Conservation (phyloP, 1,140 invertebrate genomes). For the Polyergus mexicanus region DNA sequence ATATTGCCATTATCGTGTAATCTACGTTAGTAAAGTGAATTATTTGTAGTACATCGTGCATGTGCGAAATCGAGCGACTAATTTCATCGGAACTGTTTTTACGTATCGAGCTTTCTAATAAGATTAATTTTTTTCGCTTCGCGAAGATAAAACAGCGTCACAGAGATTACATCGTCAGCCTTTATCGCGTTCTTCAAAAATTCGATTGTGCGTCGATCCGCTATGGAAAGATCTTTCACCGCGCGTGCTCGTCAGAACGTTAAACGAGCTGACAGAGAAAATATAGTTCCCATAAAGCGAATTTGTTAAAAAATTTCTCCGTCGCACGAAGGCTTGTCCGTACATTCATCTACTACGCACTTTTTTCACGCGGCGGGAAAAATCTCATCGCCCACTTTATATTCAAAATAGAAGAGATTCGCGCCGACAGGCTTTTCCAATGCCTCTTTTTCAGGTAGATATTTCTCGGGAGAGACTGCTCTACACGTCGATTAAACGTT, state of each 20-base stretch:
- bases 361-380: constrained; percentile 51
- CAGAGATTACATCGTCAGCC: constrained; percentile 41
- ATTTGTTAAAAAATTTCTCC: constrained; percentile 74
- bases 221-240: constrained; percentile 32
- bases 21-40: background rate
- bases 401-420: constrained; percentile 69
- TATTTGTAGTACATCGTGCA: background rate
- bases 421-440: constrained; percentile 74
- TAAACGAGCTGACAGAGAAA: constrained; percentile 61
- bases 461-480: constrained; percentile 28
- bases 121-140: constrained; percentile 52
- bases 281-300: constrained; percentile 68
- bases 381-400: constrained; percentile 74
- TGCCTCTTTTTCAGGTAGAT: constrained; percentile 56
- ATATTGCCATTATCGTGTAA: background rate
- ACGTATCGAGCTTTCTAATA: constrained; percentile 1
- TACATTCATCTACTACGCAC: constrained; percentile 59
- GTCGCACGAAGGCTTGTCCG: constrained; percentile 52
- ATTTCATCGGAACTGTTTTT: background rate
- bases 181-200: constrained; percentile 45
- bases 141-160: constrained; percentile 20
- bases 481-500: constrained; percentile 73
- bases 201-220: constrained; percentile 55
- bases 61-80: constrained; percentile 6
- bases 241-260: constrained; percentile 60